These are phyloP conservation scores for Akabosia matsudoensis DNA, from an alignment of 1,140 invertebrate genomes.

Conservation along the genomic window DNA sequence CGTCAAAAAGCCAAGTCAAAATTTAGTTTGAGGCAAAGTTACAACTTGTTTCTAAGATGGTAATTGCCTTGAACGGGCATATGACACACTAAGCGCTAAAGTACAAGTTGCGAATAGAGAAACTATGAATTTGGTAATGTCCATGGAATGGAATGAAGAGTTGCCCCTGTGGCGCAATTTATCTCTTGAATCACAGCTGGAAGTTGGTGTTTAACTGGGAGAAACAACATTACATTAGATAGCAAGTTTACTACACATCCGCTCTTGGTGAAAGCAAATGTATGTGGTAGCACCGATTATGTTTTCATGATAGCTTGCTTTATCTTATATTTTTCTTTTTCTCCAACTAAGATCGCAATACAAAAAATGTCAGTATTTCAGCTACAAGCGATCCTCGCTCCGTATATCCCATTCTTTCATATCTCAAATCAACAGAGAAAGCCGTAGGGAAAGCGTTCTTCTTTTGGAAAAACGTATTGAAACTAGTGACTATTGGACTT, in stretches of 20 bases:
- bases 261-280: background rate
- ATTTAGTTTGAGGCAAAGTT: too few species aligned
- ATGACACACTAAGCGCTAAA: too few species aligned
- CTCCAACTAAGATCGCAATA: background rate
- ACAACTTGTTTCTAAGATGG: too few species aligned
- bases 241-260: background rate
- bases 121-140: background rate
- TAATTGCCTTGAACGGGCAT: too few species aligned
- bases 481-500: background rate
- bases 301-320: slow-evolving; percentile 5
- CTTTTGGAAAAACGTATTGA: background rate
- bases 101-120: background rate
- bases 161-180: slow-evolving; percentile 18
- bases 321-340: background rate
- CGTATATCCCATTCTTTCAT: background rate
- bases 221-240: background rate
- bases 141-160: slow-evolving; percentile 10
- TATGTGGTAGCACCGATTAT: background rate
- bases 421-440: background rate
- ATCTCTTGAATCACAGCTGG: slow-evolving; percentile 15
- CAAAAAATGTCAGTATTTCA: background rate
- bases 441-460: background rate
- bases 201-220: background rate
- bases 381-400: background rate
- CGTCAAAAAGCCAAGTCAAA: too few species aligned